These are phyloP conservation scores for Venusia cambrica DNA, from an alignment of 2,888 invertebrate species.

Conservation along the genomic window DNA sequence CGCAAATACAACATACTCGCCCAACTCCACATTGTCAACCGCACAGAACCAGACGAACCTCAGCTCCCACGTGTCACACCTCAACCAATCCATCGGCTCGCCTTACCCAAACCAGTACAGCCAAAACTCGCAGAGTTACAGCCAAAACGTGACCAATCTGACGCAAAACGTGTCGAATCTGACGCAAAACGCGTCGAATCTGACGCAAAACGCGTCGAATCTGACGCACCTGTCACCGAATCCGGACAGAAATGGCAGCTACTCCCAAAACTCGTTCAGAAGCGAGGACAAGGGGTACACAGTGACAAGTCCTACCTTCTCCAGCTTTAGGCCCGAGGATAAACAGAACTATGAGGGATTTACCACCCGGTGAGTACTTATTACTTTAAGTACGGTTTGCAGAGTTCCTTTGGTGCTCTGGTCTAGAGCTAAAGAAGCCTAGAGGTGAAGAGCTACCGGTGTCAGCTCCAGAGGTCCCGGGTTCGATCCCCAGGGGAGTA, in stretches of 20 bases:
- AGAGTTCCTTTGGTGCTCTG: too few relatives aligned
- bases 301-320: slow-evolving; percentile 62
- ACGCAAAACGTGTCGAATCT: slow-evolving; percentile 13
- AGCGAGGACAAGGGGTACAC: slow-evolving; percentile 56
- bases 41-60: slow-evolving; percentile 43
- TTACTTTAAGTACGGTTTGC: too few relatives aligned
- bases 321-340: slow-evolving; percentile 68
- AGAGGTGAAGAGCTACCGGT: too few relatives aligned
- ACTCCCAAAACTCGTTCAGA: slow-evolving; percentile 37
- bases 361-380: slow-evolving; percentile 80
- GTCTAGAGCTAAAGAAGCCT: too few relatives aligned
- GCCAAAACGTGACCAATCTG: slow-evolving; percentile 21
- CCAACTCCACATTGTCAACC: slow-evolving; percentile 62
- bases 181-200: slow-evolving; percentile 17
- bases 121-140: slow-evolving; percentile 8
- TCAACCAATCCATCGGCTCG: slow-evolving; percentile 55
- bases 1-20: slow-evolving; percentile 69
- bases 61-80: slow-evolving; percentile 48
- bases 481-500: too few relatives aligned
- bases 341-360: slow-evolving; percentile 84
- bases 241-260: slow-evolving; percentile 37
- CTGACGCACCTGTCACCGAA: slow-evolving; percentile 23
- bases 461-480: too few relatives aligned
- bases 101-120: slow-evolving; percentile 32
- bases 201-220: slow-evolving; percentile 20